phyloP scores from a whole-genome alignment of 1,140 invertebrate species.

The Paralvinella palmiformis region DNA sequence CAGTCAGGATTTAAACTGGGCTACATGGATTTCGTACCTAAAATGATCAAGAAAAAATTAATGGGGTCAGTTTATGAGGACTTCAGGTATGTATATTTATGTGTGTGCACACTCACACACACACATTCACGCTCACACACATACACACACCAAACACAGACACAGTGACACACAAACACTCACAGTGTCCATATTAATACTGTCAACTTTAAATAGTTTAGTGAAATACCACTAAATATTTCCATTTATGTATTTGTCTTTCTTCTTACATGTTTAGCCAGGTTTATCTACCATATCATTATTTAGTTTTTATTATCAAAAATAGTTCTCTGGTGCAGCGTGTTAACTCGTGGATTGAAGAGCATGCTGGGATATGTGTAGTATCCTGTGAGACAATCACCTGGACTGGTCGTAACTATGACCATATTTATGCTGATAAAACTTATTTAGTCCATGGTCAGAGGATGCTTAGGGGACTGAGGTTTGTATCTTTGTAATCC shows the following conservation, averaged over 20 bases:
- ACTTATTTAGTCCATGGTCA: neutral
- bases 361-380: slow-evolving; percentile 7
- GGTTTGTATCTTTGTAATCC: neutral
- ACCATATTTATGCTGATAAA: slow-evolving; percentile 16
- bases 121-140: neutral
- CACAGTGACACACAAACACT: neutral
- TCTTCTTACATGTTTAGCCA: neutral
- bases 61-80: slow-evolving; percentile 14
- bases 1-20: slow-evolving; percentile 11
- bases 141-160: neutral
- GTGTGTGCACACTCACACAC: neutral
- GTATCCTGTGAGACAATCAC: slow-evolving; percentile 18
- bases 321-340: neutral
- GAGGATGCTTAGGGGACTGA: neutral
- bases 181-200: neutral
- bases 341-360: slow-evolving; percentile 17
- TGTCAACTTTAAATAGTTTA: neutral
- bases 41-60: slow-evolving; percentile 14
- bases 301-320: neutral
- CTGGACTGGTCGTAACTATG: slow-evolving; percentile 8
- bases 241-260: neutral
- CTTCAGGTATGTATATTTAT: slow-evolving; percentile 13
- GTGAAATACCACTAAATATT: neutral
- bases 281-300: neutral
- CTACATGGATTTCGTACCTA: slow-evolving; percentile 20